phyloP scores from a whole-genome alignment of 2,888 invertebrate species.

The Pachydiplax longipennis region DNA sequence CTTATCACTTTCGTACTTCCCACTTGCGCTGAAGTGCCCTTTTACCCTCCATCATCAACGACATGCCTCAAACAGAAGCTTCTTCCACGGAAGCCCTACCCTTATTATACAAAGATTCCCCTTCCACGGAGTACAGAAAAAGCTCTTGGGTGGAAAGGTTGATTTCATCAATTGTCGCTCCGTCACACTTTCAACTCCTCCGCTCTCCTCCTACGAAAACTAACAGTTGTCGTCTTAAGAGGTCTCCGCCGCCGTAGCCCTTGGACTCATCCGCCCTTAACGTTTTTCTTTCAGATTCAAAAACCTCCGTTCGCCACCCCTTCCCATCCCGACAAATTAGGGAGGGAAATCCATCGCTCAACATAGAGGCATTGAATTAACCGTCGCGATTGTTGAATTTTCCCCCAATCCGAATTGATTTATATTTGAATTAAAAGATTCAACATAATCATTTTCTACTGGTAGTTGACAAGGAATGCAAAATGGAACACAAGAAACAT shows the following conservation, averaged over 20 bases:
- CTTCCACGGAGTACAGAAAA: neutral
- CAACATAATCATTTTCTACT: too few species aligned
- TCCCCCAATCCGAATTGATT: too few species aligned
- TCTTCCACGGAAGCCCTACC: neutral
- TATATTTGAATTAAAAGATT: too few species aligned
- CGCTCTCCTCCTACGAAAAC: neutral
- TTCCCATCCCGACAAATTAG: too few species aligned
- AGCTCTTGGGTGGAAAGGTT: neutral
- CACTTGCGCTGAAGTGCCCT: neutral
- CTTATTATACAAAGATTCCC: neutral
- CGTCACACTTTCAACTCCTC: neutral
- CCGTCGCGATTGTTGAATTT: too few species aligned
- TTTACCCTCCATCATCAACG: neutral
- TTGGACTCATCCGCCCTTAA: neutral
- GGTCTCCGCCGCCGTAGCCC: neutral
- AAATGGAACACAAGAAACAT: too few species aligned
- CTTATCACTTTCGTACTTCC: neutral
- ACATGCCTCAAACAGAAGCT: neutral
- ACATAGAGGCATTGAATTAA: too few species aligned
- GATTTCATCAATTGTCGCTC: neutral
- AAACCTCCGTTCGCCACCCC: too few species aligned
- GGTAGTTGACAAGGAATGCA: too few species aligned
- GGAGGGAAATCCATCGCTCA: too few species aligned
- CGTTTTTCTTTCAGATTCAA: too few species aligned
- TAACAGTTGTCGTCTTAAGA: neutral